These are phyloP conservation scores for Scolanthus callimorphus DNA, from an alignment of 92 coral and sea anemone genomes.

Conservation along the genomic window DNA sequence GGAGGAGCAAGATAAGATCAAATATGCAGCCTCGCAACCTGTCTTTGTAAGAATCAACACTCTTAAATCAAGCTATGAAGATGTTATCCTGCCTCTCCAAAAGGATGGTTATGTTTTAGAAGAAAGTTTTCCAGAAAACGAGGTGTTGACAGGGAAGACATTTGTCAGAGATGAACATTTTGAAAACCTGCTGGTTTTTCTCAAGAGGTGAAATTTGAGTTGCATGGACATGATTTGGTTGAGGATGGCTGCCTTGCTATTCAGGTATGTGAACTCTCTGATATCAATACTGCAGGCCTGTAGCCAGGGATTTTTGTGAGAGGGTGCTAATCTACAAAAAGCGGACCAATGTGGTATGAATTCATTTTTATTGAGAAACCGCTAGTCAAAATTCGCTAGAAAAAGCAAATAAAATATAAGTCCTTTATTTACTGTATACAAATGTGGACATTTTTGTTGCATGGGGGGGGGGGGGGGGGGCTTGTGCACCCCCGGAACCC, in stretches of 20 bases:
- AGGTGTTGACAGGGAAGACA: conserved; percentile 44
- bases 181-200: conserved; percentile 80
- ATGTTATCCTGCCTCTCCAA: conserved; percentile 48
- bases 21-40: conserved; percentile 85
- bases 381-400: no score
- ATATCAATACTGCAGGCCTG: no score
- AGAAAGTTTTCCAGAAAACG: conserved; percentile 40
- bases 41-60: conserved; percentile 84
- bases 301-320: no score
- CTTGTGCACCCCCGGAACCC: no score
- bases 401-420: no score
- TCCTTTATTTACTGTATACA: no score
- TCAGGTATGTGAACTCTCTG: no score
- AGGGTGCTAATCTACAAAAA: no score
- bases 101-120: conserved; percentile 64
- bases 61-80: conserved; percentile 56
- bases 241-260: conserved; percentile 67
- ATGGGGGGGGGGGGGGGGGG: no score
- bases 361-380: no score
- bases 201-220: conserved; percentile 78
- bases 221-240: conserved; percentile 80
- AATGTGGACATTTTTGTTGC: no score
- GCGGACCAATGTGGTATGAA: no score
- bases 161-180: conserved; percentile 84
- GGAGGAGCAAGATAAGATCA: conserved; percentile 91